A percentile compares a stretch with the other conserved stretches of the same genome.
Conservation (phyloP, 2,888 invertebrate species). For the Tuberolachnus salignus region DNA sequence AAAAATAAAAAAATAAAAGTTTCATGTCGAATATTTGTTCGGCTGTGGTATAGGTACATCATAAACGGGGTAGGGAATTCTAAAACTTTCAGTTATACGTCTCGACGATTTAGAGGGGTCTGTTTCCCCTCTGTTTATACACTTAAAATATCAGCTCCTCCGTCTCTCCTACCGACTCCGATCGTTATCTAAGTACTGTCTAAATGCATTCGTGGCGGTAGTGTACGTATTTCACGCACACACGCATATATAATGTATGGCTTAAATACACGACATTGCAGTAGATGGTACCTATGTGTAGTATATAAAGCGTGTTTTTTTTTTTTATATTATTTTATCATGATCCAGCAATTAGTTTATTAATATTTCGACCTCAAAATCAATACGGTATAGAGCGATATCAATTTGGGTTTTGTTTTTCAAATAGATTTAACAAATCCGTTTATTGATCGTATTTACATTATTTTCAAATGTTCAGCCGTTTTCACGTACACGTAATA, state of each 20-base stretch:
- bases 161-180: not conserved
- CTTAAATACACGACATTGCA: not conserved
- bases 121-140: not conserved
- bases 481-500: no score
- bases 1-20: no score
- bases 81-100: not conserved
- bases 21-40: slow-evolving; percentile 16
- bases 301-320: no score
- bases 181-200: not conserved
- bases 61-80: not conserved
- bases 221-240: not conserved
- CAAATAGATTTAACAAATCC: no score
- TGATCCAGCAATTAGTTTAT: no score
- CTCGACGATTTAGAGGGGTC: not conserved
- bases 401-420: no score
- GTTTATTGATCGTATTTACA: no score
- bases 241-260: not conserved
- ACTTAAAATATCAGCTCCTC: no score
- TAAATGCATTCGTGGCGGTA: not conserved
- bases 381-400: no score
- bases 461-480: no score
- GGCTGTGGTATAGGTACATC: not conserved
- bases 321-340: no score
- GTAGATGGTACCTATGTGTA: not conserved
- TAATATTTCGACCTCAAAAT: no score